Evolutionary conservation across 2,797 vertebrate species (phyloP).

Genomic region (Peromyscus eremicus): DNA sequence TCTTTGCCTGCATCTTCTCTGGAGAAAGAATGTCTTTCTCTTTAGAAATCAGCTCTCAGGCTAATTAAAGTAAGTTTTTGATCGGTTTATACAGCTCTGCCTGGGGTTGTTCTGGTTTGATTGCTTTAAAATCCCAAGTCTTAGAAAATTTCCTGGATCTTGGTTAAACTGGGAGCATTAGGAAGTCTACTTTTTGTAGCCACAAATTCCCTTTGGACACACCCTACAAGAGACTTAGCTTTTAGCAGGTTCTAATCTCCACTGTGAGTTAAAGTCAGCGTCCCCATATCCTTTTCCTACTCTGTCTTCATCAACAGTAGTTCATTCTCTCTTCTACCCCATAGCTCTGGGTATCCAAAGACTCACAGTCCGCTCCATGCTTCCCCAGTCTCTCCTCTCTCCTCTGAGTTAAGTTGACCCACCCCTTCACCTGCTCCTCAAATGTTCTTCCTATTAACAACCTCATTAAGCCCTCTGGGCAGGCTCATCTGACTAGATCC

Average conservation of each 20-base stretch:
- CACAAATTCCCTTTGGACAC: background rate
- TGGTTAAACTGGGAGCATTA: background rate
- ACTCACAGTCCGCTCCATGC: background rate
- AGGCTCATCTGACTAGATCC: background rate
- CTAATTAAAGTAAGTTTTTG: constrained; percentile 24
- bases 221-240: constrained; percentile 16
- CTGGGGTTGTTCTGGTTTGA: constrained; percentile 51
- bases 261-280: constrained; percentile 1
- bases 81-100: background rate
- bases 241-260: background rate
- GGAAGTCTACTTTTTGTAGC: background rate
- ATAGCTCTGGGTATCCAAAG: background rate
- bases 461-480: background rate
- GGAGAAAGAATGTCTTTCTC: constrained; percentile 16
- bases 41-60: constrained; percentile 47
- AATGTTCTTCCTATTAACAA: background rate
- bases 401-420: background rate
- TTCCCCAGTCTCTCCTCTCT: background rate
- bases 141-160: constrained; percentile 19
- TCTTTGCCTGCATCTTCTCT: constrained; percentile 44
- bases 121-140: background rate
- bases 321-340: background rate
- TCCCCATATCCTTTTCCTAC: background rate
- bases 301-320: constrained; percentile 9
- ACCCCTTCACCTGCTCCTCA: background rate